Evolutionary conservation across 2,797 vertebrate genomes (phyloP), one percentile per base, ranked within the genome.

Genomic region (Crax fasciolata): DNA sequence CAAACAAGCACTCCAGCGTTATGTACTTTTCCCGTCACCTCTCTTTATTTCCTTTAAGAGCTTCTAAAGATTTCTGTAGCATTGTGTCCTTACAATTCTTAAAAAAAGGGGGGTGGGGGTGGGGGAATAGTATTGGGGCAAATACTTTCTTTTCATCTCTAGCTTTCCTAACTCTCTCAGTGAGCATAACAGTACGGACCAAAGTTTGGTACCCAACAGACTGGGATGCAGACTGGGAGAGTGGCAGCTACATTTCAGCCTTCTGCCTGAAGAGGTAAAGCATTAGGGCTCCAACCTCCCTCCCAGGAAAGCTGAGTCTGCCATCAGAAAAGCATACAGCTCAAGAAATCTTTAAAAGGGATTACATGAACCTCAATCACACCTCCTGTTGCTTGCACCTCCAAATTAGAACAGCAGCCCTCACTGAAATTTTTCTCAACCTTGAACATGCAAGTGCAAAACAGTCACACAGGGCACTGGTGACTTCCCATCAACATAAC

Each of bases 31-130:
- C 35, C 9, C 30, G 2, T 35, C 80, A 81, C 19, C 62, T 75
- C 93, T 91, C 92, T 70, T 94, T 91, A 94, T 67, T 92, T 96
- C 93, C 95, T 94, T 84, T 75, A 95, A 87, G 66, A 87, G 18
- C 17, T 84, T 86, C 85, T 68, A 48, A 8, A 66, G 8, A 4
- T 61, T 93, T 94, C 75, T 75, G 30, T 13, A 65, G 18, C 24
- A 66, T 43, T 57, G 19, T 78, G 20, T 44, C 49, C 54, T 88
- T 71, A 51, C 7, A 39, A 11, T 35, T 67, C 59, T 11, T 74
- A 49, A 9, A 30, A 13, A 35, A 35, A n/a, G n/a, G n/a, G n/a
- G n/a, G 35, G 7, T 35, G 35, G 35, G 35, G 35, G n/a, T n/a
- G 35, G 35, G 35, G 35, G 35, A 35, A 35, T 35, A 35, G 13